Base-by-base conservation (phyloP, 2,113 vertebrate species). In the Stegastes partitus region DNA sequence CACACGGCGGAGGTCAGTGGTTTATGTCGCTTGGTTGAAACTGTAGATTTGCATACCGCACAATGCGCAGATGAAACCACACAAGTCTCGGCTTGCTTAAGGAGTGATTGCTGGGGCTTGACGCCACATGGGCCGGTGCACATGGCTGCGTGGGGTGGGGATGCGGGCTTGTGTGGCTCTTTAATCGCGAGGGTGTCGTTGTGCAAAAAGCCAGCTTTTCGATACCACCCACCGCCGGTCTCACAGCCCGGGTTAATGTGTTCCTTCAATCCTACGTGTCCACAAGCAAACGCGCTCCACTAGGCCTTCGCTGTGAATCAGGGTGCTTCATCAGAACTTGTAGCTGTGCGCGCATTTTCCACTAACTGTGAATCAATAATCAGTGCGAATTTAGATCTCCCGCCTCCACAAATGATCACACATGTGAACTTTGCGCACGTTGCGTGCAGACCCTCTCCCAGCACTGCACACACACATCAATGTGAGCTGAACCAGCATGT, bases 141-240 rank as follows among this genome's bases (percentile, higher is more conserved):
- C 83, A 78, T 71, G 75, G 68, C 59, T 82, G 70, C 64, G 21
- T 69, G 49, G 10, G 18, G 45, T 21, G 7, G 37, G 49, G 25
- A 39, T 31, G 53, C 18, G 26, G 31, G 19, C 2, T 26, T 55
- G 11, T 26, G 51, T 59, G 18, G 70, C 0, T 54, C 25, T 62
- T 47, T 58, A 18, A 70, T 11, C 56, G 11, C 66, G 42, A 56
- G 61, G 49, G 39, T 56, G 50, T 65, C 25, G 28, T 37, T 50
- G 57, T 28, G 16, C 8, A 0, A 26, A 15, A n/a, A 6, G 11
- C 59, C 82, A 87, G 58, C 68, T 86, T 87, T 89, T 74, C 14
- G 1, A 77, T 77, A 79, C 82, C 82, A 84, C 85, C 87, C 84
- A 91, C 76, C 0, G 23, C 63, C 77, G 83, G 54, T 75, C 79